Percentiles rank a stretch among this genome's conserved stretches.
Evolutionary conservation across 2,797 vertebrate genomes (phyloP).

Genomic region (Syngnathus acus): DNA sequence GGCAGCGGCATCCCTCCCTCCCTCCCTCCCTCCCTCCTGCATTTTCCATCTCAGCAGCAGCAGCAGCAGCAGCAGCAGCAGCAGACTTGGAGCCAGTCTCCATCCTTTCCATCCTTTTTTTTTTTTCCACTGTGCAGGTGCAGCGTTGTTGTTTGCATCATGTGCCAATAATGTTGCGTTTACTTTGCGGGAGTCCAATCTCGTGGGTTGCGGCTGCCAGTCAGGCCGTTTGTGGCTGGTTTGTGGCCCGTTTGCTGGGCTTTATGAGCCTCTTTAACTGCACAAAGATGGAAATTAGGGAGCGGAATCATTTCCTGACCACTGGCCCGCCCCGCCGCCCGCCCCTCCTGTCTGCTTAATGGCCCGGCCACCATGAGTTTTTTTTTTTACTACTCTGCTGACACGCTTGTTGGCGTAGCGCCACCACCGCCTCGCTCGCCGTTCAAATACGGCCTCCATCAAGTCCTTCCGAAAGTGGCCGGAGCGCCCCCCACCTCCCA

Average conservation of each 20-base stretch:
- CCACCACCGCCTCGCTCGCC: conserved; percentile 37
- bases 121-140: too few relatives aligned
- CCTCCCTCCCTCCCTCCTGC: accelerated
- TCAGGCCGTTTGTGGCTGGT: background rate
- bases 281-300: background rate
- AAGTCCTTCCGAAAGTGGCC: conserved; percentile 34
- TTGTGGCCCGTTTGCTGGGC: background rate
- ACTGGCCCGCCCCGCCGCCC: conserved; percentile 9
- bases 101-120: too few relatives aligned
- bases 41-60: too few relatives aligned
- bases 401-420: conserved; percentile 54
- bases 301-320: background rate
- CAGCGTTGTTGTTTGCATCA: too few relatives aligned
- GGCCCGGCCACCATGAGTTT: conserved; percentile 45
- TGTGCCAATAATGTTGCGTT: too few relatives aligned
- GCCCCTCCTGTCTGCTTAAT: conserved; percentile 47
- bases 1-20: too few relatives aligned
- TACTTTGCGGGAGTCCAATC: background rate
- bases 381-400: conserved; percentile 36
- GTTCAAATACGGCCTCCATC: background rate
- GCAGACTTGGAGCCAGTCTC: too few relatives aligned
- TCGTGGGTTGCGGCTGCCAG: background rate
- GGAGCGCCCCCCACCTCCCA: conserved; percentile 9
- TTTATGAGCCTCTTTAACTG: background rate
- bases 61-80: too few relatives aligned